Conservation (phyloP, 2,113 vertebrate species). For the Urocynchramus pylzowi region DNA sequence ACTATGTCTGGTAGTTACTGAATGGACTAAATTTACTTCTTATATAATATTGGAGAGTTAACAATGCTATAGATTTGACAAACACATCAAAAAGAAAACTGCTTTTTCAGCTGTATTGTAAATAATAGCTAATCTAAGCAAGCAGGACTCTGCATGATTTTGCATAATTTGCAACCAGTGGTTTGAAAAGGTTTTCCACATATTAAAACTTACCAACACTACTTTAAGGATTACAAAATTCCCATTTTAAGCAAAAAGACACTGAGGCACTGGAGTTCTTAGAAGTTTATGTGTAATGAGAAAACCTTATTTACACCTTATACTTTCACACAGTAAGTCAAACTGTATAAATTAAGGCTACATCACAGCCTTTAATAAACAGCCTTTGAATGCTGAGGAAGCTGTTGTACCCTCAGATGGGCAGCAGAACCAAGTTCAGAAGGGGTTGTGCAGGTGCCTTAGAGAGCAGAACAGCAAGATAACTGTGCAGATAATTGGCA, state of each 20-base stretch:
- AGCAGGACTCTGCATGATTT: background rate
- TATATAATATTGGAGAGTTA: background rate
- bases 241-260: background rate
- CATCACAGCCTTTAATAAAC: background rate
- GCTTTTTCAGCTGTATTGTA: background rate
- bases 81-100: background rate
- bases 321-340: background rate
- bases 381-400: background rate
- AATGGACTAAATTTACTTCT: background rate
- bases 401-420: background rate
- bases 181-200: background rate
- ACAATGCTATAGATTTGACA: background rate
- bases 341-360: background rate
- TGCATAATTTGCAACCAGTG: background rate
- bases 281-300: background rate
- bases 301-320: background rate
- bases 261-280: background rate
- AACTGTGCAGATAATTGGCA: background rate
- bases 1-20: background rate
- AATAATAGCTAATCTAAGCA: background rate
- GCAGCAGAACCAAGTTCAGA: background rate
- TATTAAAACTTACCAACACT: background rate
- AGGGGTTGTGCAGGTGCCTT: background rate
- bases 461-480: background rate
- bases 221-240: background rate